Percentiles rank a stretch among this genome's conserved stretches.
phyloP scores from a whole-genome alignment of 1,140 invertebrate genomes.

The Cydia splendana region DNA sequence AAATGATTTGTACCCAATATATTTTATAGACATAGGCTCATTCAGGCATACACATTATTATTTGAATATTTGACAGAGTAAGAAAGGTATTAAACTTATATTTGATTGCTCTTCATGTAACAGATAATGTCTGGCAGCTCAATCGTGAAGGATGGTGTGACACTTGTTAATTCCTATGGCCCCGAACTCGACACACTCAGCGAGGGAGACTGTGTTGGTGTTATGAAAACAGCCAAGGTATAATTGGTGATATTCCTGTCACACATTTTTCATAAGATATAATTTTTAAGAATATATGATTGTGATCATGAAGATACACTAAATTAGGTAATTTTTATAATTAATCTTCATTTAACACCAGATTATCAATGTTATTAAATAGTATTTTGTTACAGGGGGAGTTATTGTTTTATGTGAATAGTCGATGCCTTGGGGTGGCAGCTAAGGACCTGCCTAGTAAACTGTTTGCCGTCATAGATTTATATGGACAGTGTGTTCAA shows the following conservation, averaged over 20 bases:
- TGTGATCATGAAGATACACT: too few species aligned
- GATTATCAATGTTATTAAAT: not conserved
- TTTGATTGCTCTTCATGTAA: slow-evolving; percentile 46
- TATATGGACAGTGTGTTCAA: slow-evolving; percentile 96
- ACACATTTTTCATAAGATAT: too few species aligned
- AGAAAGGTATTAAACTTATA: slow-evolving; percentile 12
- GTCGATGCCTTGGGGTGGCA: slow-evolving; percentile 92
- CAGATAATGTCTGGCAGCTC: slow-evolving; percentile 92
- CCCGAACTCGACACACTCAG: slow-evolving; percentile 89
- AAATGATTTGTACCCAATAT: too few species aligned
- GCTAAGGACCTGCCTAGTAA: slow-evolving; percentile 87
- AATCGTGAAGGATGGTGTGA: slow-evolving; percentile 89
- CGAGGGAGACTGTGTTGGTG: slow-evolving; percentile 92
- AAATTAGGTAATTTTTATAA: not conserved
- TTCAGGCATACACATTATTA: too few species aligned
- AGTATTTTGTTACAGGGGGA: slow-evolving; percentile 82
- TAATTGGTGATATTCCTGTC: slow-evolving; percentile 1
- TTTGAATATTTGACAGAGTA: not conserved
- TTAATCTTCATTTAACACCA: not conserved
- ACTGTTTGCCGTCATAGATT: slow-evolving; percentile 93
- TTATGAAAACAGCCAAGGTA: slow-evolving; percentile 89
- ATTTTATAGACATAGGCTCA: too few species aligned
- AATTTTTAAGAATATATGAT: too few species aligned
- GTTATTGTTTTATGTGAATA: slow-evolving; percentile 94
- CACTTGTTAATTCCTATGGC: slow-evolving; percentile 87